Conservation (phyloP, 1,140 invertebrate species). For the Bombus ignitus region DNA sequence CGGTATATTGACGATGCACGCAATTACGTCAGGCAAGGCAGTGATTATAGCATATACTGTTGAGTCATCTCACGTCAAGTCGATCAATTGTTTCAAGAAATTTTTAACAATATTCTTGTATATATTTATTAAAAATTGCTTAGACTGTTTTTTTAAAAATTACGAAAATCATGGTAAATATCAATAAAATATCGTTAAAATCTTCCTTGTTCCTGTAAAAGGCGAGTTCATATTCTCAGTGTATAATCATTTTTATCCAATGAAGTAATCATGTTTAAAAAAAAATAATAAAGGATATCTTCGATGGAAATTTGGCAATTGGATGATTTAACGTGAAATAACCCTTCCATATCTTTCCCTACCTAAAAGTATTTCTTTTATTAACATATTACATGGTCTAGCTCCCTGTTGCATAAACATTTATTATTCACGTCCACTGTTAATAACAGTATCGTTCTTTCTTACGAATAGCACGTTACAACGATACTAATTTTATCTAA, state of each 20-base stretch:
- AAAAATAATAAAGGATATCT: not conserved
- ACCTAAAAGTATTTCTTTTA: slow-evolving; percentile 39
- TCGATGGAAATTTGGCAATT: not conserved
- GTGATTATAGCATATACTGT: slow-evolving; percentile 64
- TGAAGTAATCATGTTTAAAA: not conserved
- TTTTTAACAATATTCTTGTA: not conserved
- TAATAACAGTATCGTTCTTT: slow-evolving; percentile 37
- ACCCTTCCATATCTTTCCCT: slow-evolving; percentile 28
- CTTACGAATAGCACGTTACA: slow-evolving; percentile 45
- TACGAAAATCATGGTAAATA: not conserved
- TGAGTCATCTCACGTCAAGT: slow-evolving; percentile 33
- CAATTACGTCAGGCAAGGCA: slow-evolving; percentile 64
- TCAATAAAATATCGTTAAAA: not conserved
- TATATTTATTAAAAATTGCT: not conserved
- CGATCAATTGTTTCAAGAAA: not conserved
- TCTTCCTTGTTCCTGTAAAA: not conserved
- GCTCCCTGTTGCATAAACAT: slow-evolving; percentile 53
- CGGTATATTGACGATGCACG: slow-evolving; percentile 48
- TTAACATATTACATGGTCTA: slow-evolving; percentile 47
- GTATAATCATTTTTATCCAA: not conserved
- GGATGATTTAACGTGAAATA: slow-evolving; percentile 30
- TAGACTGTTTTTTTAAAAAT: not conserved
- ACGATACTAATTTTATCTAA: slow-evolving; percentile 46
- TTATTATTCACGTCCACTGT: slow-evolving; percentile 48
- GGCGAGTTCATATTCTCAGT: too few relatives aligned